phyloP scores from a whole-genome alignment of 1,140 invertebrate genomes.

The Vanessa tameamea region DNA sequence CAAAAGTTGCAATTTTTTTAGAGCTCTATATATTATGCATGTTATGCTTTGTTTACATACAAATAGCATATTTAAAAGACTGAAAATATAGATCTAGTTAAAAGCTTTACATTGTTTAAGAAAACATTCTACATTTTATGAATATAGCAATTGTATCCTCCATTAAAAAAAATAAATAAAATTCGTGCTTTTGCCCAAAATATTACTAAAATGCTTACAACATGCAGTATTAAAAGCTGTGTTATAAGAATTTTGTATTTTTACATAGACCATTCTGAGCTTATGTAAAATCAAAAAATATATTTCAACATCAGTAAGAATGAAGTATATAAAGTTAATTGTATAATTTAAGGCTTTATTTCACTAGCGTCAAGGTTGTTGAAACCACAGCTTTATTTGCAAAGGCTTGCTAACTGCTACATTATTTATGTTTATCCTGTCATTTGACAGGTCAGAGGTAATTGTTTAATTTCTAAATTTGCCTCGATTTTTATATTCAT shows the following conservation, averaged over 20 bases:
- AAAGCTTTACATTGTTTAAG: background rate
- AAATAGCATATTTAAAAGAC: background rate
- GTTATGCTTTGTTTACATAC: conserved; percentile 26
- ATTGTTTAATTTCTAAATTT: background rate
- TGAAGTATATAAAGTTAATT: too few relatives aligned
- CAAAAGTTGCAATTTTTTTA: conserved; percentile 3
- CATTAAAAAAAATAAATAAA: background rate
- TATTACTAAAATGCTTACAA: background rate
- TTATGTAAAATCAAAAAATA: background rate
- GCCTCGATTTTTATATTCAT: too few relatives aligned
- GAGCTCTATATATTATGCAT: conserved; percentile 25
- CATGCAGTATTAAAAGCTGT: background rate
- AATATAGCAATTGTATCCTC: background rate
- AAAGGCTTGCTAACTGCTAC: background rate
- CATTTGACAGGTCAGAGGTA: background rate
- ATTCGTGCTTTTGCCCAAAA: background rate
- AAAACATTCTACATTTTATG: background rate
- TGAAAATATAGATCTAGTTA: conserved; percentile 15
- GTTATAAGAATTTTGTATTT: background rate
- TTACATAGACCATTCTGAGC: background rate
- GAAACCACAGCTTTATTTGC: background rate
- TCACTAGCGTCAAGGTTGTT: background rate
- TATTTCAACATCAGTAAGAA: background rate
- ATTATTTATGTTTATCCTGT: background rate
- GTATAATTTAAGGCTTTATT: background rate